Evolutionary conservation across 1,140 invertebrate species (phyloP).

Genomic region (Chrysomallon squamiferum): DNA sequence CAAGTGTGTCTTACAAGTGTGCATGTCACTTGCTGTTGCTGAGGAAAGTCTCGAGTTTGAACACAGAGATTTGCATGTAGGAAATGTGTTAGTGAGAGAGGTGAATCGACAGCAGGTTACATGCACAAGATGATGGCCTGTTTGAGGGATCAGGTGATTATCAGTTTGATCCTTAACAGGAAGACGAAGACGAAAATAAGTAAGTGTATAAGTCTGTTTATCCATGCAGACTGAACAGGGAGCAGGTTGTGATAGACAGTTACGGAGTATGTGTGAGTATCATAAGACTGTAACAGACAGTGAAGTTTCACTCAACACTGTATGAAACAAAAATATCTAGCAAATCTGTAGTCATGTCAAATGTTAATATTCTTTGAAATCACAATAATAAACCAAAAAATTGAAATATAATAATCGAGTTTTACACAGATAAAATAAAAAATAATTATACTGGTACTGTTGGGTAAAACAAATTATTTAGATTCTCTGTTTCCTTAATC

Average conservation of each 20-base stretch:
- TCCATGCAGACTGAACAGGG: conserved; percentile 66
- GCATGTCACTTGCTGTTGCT: conserved; percentile 75
- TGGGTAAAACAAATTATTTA: no score
- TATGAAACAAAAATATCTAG: no score
- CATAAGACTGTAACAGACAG: no score
- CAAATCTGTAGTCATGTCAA: no score
- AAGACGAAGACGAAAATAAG: conserved; percentile 74
- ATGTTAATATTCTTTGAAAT: no score
- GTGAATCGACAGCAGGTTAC: conserved; percentile 65
- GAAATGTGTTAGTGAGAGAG: conserved; percentile 81
- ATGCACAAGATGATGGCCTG: conserved; percentile 77
- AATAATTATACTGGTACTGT: no score
- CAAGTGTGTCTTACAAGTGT: conserved; percentile 58
- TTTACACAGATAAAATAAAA: no score
- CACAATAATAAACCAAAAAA: no score
- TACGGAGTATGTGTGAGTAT: conserved; percentile 74
- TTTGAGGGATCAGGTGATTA: conserved; percentile 74
- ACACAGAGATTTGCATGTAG: conserved; percentile 91
- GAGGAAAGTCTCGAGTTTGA: conserved; percentile 86
- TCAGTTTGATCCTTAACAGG: conserved; percentile 88
- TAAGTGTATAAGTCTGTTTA: conserved; percentile 67
- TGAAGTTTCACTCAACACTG: no score
- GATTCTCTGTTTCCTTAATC: no score
- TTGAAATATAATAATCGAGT: no score
- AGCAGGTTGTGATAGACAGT: conserved; percentile 62